Base-by-base conservation (phyloP, 2,888 invertebrate genomes). In the Parnassius orleans region DNA sequence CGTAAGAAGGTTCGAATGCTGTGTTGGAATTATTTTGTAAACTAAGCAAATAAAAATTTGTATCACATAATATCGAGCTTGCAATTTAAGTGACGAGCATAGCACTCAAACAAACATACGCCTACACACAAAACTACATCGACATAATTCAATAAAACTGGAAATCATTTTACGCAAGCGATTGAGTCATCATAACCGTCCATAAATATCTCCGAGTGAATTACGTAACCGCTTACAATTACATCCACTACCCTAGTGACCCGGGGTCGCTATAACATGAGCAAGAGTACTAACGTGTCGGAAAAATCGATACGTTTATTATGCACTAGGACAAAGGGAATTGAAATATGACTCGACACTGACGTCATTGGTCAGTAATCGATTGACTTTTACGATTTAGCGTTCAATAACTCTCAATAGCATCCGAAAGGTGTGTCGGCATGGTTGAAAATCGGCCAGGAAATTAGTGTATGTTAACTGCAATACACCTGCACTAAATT, bases 191-290 rank as follows among this genome's bases (percentile, higher is more conserved):
- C 55, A 24, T 2, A 24, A 1, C 33, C 11, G 10, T 33, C 62
- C 57, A 62, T 57, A 42, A 47, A 53, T 62, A 62, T 24, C 33
- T 24, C 19, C 52, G 57, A 15, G 51, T n/a, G 57, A 14, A 57
- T 62, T 57, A 62, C 62, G 62, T 57, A 62, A 62, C 53, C 41
- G 19, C 24, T 57, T 10, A 55, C 61, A 62, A 62, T 53, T 57
- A 52, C 57, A 47, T 24, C 19, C 55, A 44, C 56, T 57, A 62
- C 53, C 62, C 62, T 48, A 53, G 57, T 62, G 62, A 62, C 62
- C 62, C 50, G 47, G 57, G 62, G 62, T 62, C 62, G 53, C 15
- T 12, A n/a, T 42, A 15, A 48, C 12, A 11, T 24, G 33, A 48
- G 33, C 46, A 24, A 15, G 50, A 48, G 48, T 11, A 33, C 47